A percentile compares a stretch with the other conserved stretches of the same genome.
Conservation (phyloP, 2,888 invertebrate genomes). For the Plebejus argus region DNA sequence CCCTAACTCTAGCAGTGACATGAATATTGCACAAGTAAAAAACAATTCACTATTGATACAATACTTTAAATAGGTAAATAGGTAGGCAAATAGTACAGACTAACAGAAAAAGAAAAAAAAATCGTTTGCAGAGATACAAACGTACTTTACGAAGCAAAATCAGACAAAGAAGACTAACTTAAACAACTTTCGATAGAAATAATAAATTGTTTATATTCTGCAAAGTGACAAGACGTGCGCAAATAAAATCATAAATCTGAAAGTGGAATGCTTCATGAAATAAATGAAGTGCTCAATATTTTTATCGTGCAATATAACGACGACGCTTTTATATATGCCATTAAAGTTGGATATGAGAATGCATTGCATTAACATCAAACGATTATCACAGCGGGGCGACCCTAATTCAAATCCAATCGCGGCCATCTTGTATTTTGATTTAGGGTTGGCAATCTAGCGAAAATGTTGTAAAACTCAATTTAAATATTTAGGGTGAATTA, state of each 20-base stretch:
- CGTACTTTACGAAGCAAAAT: background rate
- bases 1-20: background rate
- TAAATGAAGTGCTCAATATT: slow-evolving; percentile 7
- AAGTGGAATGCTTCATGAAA: background rate
- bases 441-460: slow-evolving; percentile 15
- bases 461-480: background rate
- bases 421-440: slow-evolving; percentile 4
- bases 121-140: background rate
- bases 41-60: background rate
- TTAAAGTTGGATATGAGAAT: slow-evolving; percentile 15
- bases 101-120: background rate
- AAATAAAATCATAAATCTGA: background rate
- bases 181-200: background rate
- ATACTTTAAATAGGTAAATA: background rate
- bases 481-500: background rate
- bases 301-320: background rate
- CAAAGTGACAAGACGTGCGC: background rate
- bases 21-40: background rate
- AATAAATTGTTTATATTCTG: background rate
- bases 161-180: background rate
- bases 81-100: background rate
- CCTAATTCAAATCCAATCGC: slow-evolving; percentile 17
- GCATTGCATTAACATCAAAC: slow-evolving; percentile 15
- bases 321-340: background rate
- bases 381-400: slow-evolving; percentile 23